phyloP scores from a whole-genome alignment of 2,888 invertebrate genomes.

The Leptopilina syphax region DNA sequence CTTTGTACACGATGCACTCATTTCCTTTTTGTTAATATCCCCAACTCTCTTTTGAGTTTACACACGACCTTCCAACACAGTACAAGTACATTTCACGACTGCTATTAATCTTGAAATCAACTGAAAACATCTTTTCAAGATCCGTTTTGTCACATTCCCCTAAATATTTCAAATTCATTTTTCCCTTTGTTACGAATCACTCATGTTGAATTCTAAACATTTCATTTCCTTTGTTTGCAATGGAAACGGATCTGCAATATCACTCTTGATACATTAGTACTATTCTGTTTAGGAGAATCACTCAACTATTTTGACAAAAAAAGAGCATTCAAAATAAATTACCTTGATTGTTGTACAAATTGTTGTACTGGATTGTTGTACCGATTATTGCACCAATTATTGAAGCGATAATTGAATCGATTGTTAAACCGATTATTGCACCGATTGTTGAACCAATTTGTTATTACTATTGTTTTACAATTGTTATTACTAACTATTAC shows the following conservation, averaged over 20 bases:
- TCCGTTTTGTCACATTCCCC: conserved; percentile 5
- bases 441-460: too few species aligned
- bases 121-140: not conserved
- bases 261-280: too few species aligned
- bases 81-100: conserved; percentile 3
- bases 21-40: conserved; percentile 2
- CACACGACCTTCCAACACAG: not conserved
- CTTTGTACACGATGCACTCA: conserved; percentile 29
- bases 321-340: too few species aligned
- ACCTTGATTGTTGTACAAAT: too few species aligned
- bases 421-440: too few species aligned
- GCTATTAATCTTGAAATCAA: not conserved
- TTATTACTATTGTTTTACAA: too few species aligned
- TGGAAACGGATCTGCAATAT: not conserved
- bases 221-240: not conserved
- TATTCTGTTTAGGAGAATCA: too few species aligned
- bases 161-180: conserved; percentile 1
- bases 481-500: too few species aligned
- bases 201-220: not conserved
- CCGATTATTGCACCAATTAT: too few species aligned
- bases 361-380: too few species aligned
- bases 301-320: too few species aligned
- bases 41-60: not conserved
- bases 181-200: not conserved
- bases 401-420: too few species aligned